phyloP scores from a whole-genome alignment of 2,888 invertebrate species.

The Drosophila borealis region DNA sequence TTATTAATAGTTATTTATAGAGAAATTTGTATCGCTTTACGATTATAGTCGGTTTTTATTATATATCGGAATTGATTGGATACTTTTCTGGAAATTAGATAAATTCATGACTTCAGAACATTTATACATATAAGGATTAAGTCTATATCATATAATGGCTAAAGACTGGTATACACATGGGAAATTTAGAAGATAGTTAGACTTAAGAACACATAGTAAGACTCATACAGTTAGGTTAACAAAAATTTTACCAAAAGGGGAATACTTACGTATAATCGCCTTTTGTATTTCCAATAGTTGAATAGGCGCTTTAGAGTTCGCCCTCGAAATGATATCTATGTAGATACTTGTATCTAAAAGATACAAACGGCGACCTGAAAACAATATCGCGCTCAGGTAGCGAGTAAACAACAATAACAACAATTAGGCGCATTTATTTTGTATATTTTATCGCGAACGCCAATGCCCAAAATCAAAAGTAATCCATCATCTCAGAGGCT shows the following conservation, averaged over 20 bases:
- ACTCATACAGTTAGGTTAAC: no score
- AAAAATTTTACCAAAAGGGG: no score
- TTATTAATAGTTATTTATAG: slow-evolving; percentile 10
- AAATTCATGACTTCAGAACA: no score
- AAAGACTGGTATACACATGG: no score
- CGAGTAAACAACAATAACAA: slow-evolving; percentile 58
- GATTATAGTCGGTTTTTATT: slow-evolving; percentile 11
- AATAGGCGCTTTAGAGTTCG: background rate
- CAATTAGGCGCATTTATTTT: slow-evolving; percentile 68
- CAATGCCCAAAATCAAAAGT: slow-evolving; percentile 78
- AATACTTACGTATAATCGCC: no score
- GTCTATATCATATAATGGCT: no score
- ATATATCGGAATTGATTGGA: slow-evolving; percentile 25
- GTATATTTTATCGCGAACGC: slow-evolving; percentile 66
- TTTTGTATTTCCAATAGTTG: background rate
- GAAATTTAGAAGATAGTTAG: no score
- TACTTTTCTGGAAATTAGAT: background rate
- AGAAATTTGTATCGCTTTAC: slow-evolving; percentile 13
- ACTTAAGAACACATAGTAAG: no score
- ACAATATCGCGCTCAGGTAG: slow-evolving; percentile 45
- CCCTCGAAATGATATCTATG: slow-evolving; percentile 1
- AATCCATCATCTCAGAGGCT: slow-evolving; percentile 78
- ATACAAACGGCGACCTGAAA: slow-evolving; percentile 55
- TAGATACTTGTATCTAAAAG: slow-evolving; percentile 46
- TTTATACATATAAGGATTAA: no score